Evolutionary conservation across 2,888 invertebrate genomes (phyloP).

Genomic region (Phortica magna): DNA sequence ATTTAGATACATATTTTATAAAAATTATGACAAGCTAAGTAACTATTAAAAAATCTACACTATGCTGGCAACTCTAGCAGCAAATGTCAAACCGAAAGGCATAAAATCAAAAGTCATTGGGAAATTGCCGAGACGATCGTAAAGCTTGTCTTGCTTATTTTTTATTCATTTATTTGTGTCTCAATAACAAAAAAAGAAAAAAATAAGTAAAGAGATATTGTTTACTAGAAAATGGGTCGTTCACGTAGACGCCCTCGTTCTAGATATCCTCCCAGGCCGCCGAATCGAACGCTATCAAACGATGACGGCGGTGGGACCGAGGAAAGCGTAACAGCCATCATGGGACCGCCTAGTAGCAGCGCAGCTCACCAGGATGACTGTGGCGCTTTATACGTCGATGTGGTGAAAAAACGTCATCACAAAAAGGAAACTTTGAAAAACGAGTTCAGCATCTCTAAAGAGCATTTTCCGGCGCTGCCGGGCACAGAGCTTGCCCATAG

Average conservation of each 20-base stretch:
- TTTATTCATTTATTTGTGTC: too few relatives aligned
- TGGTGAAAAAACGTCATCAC: constrained; percentile 49
- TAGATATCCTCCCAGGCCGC: background rate
- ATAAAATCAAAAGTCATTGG: too few relatives aligned
- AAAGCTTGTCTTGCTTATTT: too few relatives aligned
- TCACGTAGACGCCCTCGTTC: background rate
- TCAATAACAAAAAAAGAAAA: background rate
- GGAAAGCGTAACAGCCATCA: background rate
- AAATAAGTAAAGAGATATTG: background rate
- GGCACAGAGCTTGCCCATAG: constrained; percentile 32
- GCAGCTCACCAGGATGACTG: constrained; percentile 33
- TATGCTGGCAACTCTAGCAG: too few relatives aligned
- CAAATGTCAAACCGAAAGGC: too few relatives aligned
- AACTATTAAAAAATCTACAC: too few relatives aligned
- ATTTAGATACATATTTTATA: too few relatives aligned
- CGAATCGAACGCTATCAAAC: background rate
- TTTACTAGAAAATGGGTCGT: background rate
- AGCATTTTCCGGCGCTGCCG: constrained; percentile 60
- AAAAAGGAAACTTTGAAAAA: background rate
- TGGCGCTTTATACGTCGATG: constrained; percentile 56
- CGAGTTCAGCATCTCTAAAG: constrained; percentile 54
- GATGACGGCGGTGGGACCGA: background rate
- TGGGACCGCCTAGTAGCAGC: background rate
- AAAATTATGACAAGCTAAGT: too few relatives aligned
- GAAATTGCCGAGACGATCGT: too few relatives aligned